These are phyloP conservation scores for Smutsia temminckii DNA, from an alignment of 2,797 vertebrate genomes.

Conservation along the genomic window DNA sequence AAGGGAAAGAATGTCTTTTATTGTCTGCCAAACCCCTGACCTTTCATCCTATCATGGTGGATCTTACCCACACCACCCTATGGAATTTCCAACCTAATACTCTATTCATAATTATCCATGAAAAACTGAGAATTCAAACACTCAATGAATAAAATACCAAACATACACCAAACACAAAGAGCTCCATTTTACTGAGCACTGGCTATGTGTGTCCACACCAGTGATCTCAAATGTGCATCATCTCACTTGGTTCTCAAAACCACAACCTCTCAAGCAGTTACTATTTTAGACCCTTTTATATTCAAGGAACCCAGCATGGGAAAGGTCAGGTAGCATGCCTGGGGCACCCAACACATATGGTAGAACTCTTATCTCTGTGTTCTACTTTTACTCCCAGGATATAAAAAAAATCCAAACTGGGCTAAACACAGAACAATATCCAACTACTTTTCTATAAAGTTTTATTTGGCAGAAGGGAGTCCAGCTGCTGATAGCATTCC, in stretches of 20 bases:
- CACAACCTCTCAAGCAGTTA: neutral
- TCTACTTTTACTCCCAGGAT: neutral
- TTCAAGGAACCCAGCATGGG: neutral
- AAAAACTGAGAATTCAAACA: neutral
- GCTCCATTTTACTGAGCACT: neutral
- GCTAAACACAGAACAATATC: neutral
- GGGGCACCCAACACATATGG: neutral
- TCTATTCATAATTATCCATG: neutral
- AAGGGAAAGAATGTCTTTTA: neutral
- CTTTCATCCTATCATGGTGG: neutral
- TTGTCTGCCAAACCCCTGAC: neutral
- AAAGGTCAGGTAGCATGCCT: neutral
- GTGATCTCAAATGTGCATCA: neutral
- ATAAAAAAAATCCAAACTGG: neutral
- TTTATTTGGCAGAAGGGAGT: neutral
- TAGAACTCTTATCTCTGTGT: neutral
- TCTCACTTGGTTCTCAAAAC: neutral
- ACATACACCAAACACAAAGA: neutral
- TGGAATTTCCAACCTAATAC: neutral
- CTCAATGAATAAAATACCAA: neutral
- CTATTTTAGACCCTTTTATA: neutral
- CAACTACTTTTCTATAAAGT: neutral
- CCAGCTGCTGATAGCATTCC: neutral
- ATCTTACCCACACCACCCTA: neutral
- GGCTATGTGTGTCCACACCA: neutral